These are phyloP conservation scores for Coptodon bakossiorum DNA, from an alignment of 2,113 vertebrate genomes.

Conservation along the genomic window DNA sequence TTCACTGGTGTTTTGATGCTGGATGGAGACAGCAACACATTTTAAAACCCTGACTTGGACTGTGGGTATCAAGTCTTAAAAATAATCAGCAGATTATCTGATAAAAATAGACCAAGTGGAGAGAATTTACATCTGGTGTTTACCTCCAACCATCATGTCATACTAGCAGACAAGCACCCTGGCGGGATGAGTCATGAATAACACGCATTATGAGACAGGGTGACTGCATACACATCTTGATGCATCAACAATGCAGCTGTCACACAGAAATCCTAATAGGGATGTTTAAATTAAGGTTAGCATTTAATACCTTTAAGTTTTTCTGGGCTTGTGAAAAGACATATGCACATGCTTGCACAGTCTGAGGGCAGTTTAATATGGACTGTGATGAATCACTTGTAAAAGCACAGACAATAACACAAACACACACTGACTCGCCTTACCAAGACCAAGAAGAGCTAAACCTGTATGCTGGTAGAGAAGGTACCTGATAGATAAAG, in stretches of 20 bases:
- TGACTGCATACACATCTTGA: background rate
- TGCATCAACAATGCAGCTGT: background rate
- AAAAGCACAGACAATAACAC: background rate
- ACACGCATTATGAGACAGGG: background rate
- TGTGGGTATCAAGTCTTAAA: background rate
- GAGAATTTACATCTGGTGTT: background rate
- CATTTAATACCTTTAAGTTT: background rate
- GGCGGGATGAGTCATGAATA: background rate
- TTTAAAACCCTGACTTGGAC: background rate
- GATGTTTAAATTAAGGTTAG: background rate
- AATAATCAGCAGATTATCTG: background rate
- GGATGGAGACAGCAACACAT: background rate
- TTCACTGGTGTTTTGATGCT: background rate
- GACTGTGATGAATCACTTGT: conserved; percentile 9
- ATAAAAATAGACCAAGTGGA: background rate
- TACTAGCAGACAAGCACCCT: background rate
- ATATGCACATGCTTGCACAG: background rate
- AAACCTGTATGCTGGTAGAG: background rate
- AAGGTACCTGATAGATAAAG: background rate
- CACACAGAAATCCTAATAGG: background rate
- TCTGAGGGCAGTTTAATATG: background rate
- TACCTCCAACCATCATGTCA: background rate
- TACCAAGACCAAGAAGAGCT: background rate
- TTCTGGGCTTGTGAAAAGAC: background rate
- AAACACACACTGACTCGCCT: background rate